Evolutionary conservation across 53 echinoderm and acorn worm species (phyloP).

Genomic region (Pentamera pediparva): DNA sequence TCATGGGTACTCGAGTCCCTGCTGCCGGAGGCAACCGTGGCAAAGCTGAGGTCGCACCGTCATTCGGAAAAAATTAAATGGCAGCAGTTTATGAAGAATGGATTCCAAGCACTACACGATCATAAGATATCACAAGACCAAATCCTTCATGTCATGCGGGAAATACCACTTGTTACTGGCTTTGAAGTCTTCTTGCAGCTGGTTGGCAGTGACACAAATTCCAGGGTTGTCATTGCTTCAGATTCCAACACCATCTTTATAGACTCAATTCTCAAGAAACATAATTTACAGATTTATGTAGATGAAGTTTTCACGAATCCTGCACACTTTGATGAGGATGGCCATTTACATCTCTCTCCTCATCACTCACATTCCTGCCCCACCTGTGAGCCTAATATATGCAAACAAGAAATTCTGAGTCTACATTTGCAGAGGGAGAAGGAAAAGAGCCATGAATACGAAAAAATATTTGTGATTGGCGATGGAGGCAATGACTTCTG

Average conservation of each 20-base stretch:
- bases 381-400: constrained; percentile 71
- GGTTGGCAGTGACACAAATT: constrained; percentile 28
- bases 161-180: constrained; percentile 60
- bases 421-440: constrained; percentile 36
- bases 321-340: constrained; percentile 60
- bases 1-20: constrained; percentile 55
- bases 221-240: constrained; percentile 61
- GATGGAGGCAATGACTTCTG: constrained; percentile 93
- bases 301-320: constrained; percentile 69
- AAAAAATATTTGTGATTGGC: constrained; percentile 64
- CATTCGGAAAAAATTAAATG: constrained; percentile 59
- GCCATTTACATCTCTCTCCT: constrained; percentile 52
- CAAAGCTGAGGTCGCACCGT: constrained; percentile 34
- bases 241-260: constrained; percentile 89
- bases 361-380: constrained; percentile 73
- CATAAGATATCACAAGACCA: constrained; percentile 32
- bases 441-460: constrained; percentile 44
- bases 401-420: constrained; percentile 64
- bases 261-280: constrained; percentile 41
- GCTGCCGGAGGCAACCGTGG: constrained; percentile 57
- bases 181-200: constrained; percentile 67
- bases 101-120: constrained; percentile 61
- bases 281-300: constrained; percentile 25
- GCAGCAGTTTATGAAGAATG: constrained; percentile 75
- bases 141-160: constrained; percentile 42